These are phyloP conservation scores for Orchesellides sinensis DNA, from an alignment of 2,888 invertebrate genomes.

Conservation along the genomic window DNA sequence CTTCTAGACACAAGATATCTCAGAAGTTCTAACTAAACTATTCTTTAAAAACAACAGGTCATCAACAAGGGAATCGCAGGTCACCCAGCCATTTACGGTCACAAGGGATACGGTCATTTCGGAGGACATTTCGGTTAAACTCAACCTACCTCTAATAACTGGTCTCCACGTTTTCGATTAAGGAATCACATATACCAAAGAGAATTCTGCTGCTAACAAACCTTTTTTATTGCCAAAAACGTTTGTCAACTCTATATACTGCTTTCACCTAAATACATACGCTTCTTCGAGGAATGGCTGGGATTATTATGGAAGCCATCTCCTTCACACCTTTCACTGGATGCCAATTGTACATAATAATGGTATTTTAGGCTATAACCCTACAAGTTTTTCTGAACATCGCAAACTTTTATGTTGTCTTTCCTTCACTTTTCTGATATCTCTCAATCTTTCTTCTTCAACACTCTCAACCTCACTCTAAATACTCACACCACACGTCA, in stretches of 20 bases:
- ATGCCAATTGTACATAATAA: slow-evolving; percentile 17
- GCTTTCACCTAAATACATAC: not conserved
- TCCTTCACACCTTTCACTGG: slow-evolving; percentile 3
- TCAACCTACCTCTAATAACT: too few relatives aligned
- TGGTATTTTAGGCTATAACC: too few relatives aligned
- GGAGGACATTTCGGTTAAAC: slow-evolving; percentile 3
- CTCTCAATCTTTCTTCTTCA: not conserved
- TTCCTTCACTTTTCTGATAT: not conserved
- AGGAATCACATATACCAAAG: too few relatives aligned
- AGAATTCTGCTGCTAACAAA: too few relatives aligned
- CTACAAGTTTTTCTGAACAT: not conserved
- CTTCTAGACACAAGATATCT: not conserved
- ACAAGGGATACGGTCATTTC: slow-evolving; percentile 12
- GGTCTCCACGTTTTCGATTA: too few relatives aligned
- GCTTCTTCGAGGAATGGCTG: not conserved
- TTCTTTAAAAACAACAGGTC: not conserved
- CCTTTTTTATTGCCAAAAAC: not conserved
- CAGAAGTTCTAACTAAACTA: not conserved
- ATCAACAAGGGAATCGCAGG: not conserved
- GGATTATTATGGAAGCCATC: not conserved
- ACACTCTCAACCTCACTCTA: too few relatives aligned
- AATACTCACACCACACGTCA: too few relatives aligned
- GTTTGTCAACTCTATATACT: slow-evolving; percentile 2
- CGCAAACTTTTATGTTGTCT: not conserved
- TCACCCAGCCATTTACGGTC: slow-evolving; percentile 1